phyloP scores from a whole-genome alignment of 2,113 vertebrate genomes.

The Psilopsiagon aymara region DNA sequence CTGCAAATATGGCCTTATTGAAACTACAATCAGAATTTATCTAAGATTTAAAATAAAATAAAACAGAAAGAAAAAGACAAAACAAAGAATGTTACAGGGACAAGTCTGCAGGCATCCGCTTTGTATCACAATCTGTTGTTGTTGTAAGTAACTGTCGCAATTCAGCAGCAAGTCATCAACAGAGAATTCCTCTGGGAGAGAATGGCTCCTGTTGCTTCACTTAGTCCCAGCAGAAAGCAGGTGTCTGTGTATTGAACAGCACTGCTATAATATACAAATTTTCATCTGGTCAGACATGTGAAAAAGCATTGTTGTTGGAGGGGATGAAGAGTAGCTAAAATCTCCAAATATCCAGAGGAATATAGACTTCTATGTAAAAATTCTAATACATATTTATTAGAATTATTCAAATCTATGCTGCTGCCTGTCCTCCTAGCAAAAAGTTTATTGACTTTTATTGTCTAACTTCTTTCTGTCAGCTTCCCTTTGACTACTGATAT shows the following conservation, averaged over 20 bases:
- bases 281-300: not conserved
- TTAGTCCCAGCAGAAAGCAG: not conserved
- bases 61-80: not conserved
- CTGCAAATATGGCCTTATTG: not conserved
- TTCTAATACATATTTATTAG: not conserved
- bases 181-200: not conserved
- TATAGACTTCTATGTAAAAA: not conserved
- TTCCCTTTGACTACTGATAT: not conserved
- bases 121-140: not conserved
- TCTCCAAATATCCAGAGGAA: not conserved
- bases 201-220: not conserved
- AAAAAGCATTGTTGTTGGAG: not conserved
- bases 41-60: not conserved
- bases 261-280: not conserved
- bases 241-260: not conserved
- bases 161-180: not conserved
- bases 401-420: not conserved
- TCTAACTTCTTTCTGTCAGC: not conserved
- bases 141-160: not conserved
- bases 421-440: not conserved
- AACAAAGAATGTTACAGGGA: not conserved
- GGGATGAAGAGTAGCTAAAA: not conserved
- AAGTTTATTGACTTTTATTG: not conserved
- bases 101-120: not conserved
- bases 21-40: not conserved